Conservation (phyloP, 2,888 invertebrate species). For the Ophonus ardosiacus region DNA sequence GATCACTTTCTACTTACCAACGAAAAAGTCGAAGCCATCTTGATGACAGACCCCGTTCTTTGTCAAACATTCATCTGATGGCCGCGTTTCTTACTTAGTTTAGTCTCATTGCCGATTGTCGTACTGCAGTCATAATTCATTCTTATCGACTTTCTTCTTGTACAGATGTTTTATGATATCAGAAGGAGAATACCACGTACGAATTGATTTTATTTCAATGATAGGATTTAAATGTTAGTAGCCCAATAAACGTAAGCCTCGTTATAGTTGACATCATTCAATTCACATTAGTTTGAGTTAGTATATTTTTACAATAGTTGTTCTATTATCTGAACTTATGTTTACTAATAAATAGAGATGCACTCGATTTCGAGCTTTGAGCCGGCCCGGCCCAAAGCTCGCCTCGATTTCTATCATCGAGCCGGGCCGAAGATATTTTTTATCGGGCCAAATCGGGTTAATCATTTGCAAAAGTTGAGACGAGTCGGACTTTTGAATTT, state of each 20-base stretch:
- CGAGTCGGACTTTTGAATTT: no score
- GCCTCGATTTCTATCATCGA: no score
- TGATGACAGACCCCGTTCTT: constrained; percentile 28
- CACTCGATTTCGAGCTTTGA: no score
- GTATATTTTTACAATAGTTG: no score
- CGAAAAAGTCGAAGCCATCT: background rate
- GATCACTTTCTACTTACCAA: constrained; percentile 21
- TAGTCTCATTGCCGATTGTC: background rate
- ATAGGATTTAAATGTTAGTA: background rate
- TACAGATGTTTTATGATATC: background rate
- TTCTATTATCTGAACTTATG: no score
- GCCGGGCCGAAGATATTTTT: no score
- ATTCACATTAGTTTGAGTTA: background rate
- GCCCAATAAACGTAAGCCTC: background rate
- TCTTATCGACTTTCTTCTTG: background rate
- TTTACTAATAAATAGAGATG: no score
- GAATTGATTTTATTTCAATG: background rate
- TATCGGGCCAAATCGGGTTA: no score
- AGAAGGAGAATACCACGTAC: background rate
- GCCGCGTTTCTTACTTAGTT: background rate
- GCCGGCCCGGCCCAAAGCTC: no score
- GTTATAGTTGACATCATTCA: background rate
- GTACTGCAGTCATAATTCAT: background rate
- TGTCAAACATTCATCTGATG: constrained; percentile 15
- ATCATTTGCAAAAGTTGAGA: no score